Conservation (phyloP, 2,113 vertebrate species). For the Heliornis fulica region DNA sequence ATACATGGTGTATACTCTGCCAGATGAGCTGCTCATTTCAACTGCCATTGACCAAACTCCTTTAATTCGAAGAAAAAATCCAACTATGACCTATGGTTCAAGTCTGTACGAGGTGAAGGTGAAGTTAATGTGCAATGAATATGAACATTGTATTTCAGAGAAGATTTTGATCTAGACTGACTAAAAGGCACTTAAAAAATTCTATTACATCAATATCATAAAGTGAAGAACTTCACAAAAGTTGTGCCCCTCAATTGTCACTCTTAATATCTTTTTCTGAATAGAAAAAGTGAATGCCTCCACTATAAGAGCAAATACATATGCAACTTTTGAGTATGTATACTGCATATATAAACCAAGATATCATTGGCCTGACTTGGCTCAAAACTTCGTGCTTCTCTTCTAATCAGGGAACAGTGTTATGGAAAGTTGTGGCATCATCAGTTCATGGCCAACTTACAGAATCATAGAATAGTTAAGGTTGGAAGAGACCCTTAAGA, state of each 20-base stretch:
- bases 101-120: background rate
- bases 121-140: background rate
- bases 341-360: rapidly evolving
- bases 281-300: background rate
- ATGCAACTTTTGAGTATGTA: background rate
- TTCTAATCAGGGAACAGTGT: background rate
- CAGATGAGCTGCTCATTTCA: background rate
- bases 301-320: background rate
- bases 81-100: background rate
- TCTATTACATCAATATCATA: too few species aligned
- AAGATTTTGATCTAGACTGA: background rate
- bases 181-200: background rate
- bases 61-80: background rate
- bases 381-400: background rate
- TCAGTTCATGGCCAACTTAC: too few species aligned
- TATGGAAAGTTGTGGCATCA: background rate
- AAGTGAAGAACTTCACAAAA: background rate
- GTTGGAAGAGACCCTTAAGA: too few species aligned
- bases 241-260: background rate
- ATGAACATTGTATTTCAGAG: background rate
- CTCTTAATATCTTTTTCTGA: background rate
- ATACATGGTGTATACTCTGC: background rate
- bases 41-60: background rate
- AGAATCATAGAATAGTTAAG: too few species aligned
- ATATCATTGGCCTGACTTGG: background rate